Percentiles rank a stretch among this genome's conserved stretches.
Conservation (phyloP, 1,140 invertebrate species). For the Bursaphelenchus mucronatus region DNA sequence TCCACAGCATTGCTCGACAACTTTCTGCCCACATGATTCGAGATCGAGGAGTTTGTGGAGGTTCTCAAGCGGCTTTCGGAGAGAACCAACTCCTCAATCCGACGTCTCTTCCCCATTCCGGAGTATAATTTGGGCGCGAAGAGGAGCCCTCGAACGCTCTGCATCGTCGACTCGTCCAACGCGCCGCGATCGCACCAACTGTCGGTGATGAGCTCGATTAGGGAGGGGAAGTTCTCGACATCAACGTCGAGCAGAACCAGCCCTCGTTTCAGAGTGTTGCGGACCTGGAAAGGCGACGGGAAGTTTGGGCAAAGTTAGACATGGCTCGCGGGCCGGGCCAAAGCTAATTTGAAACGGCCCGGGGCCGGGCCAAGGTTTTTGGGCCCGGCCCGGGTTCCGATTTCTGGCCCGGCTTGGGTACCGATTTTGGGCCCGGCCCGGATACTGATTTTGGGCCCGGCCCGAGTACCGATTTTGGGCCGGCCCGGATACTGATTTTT, state of each 20-base stretch:
- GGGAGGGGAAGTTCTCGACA: constrained; percentile 23
- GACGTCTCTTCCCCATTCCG: constrained; percentile 41
- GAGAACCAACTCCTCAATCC: constrained; percentile 31
- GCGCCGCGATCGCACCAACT: constrained; percentile 29
- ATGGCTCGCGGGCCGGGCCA: too few species aligned
- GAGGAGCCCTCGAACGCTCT: constrained; percentile 41
- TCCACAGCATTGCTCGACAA: constrained; percentile 11
- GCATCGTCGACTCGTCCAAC: constrained; percentile 20
- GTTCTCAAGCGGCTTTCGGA: neutral
- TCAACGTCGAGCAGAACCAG: constrained; percentile 35
- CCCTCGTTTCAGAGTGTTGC: constrained; percentile 35
- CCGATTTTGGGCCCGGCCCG: too few species aligned
- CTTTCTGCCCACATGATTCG: constrained; percentile 22
- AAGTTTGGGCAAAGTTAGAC: neutral
- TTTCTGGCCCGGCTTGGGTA: neutral
- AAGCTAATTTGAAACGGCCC: too few species aligned
- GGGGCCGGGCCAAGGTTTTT: neutral
- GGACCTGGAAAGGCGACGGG: constrained; percentile 20
- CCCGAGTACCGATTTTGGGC: too few species aligned
- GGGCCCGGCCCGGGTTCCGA: neutral
- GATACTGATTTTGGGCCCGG: too few species aligned
- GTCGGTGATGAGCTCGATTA: constrained; percentile 34
- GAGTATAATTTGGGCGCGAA: constrained; percentile 47
- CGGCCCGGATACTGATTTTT: too few species aligned
- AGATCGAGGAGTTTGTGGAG: neutral